These are phyloP conservation scores for Leptinotarsa tumamoca DNA, from an alignment of 2,888 invertebrate species.

Conservation along the genomic window DNA sequence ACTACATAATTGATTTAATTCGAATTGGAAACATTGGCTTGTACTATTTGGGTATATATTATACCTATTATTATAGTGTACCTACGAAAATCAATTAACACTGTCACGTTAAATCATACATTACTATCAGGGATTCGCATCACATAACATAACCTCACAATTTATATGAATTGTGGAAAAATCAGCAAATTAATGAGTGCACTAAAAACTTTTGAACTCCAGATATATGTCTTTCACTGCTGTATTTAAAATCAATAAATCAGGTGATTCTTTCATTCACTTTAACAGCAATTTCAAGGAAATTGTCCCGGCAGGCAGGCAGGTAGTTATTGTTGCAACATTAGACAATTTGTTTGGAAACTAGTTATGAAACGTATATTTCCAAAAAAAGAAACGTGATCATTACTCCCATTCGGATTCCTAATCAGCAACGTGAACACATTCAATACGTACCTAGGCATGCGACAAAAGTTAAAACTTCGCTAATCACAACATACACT, in stretches of 20 bases:
- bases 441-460: slow-evolving; percentile 46
- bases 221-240: not conserved
- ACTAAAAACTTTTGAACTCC: too few relatives aligned
- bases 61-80: too few relatives aligned
- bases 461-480: slow-evolving; percentile 45
- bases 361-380: not conserved
- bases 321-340: not conserved
- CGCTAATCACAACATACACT: slow-evolving; percentile 41
- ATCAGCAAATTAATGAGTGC: too few relatives aligned
- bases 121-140: not conserved
- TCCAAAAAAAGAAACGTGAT: slow-evolving; percentile 18
- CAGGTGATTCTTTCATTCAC: not conserved
- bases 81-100: not conserved
- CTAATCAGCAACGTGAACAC: not conserved
- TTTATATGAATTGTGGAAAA: not conserved
- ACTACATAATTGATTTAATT: too few relatives aligned
- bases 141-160: slow-evolving; percentile 1
- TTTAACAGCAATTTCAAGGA: not conserved
- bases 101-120: not conserved
- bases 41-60: too few relatives aligned
- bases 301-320: not conserved
- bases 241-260: not conserved
- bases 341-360: not conserved
- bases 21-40: too few relatives aligned
- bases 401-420: not conserved